Conservation (phyloP, 2,113 vertebrate species). For the Phyllopteryx taeniolatus region DNA sequence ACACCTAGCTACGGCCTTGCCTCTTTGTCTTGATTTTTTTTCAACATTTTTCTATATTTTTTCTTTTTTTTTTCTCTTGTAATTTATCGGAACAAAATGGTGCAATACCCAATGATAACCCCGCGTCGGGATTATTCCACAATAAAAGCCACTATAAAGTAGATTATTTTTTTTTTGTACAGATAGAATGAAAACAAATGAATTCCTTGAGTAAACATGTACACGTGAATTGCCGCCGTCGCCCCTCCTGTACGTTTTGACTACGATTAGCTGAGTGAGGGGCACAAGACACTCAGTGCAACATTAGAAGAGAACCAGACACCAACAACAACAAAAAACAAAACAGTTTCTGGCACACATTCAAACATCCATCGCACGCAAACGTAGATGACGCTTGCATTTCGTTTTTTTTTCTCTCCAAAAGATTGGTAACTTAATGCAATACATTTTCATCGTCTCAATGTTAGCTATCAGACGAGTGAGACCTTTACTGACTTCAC, state of each 20-base stretch:
- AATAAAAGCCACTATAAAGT: slow-evolving; percentile 93
- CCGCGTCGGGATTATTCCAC: slow-evolving; percentile 84
- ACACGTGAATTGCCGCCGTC: slow-evolving; percentile 89
- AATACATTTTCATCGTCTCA: slow-evolving; percentile 72
- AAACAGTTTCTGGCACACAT: slow-evolving; percentile 59
- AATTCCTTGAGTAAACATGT: slow-evolving; percentile 99
- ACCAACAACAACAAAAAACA: slow-evolving; percentile 63
- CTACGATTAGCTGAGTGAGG: slow-evolving; percentile 83
- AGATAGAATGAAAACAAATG: slow-evolving; percentile 73
- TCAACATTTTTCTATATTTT: slow-evolving; percentile 40
- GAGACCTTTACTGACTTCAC: slow-evolving; percentile 82
- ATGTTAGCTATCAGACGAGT: slow-evolving; percentile 73
- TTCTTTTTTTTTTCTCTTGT: slow-evolving; percentile 49
- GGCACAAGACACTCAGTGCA: slow-evolving; percentile 96
- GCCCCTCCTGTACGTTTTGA: slow-evolving; percentile 77
- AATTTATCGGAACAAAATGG: slow-evolving; percentile 79
- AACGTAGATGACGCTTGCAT: slow-evolving; percentile 58
- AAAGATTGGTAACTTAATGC: slow-evolving; percentile 57
- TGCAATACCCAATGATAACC: slow-evolving; percentile 87
- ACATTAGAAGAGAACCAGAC: slow-evolving; percentile 84
- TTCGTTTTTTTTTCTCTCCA: slow-evolving; percentile 23
- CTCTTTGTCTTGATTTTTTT: slow-evolving; percentile 64
- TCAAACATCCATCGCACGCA: slow-evolving; percentile 65
- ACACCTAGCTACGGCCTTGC: slow-evolving; percentile 86
- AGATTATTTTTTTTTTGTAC: slow-evolving; percentile 86